phyloP scores from a whole-genome alignment of 1,140 invertebrate species.

The Lineus longissimus region DNA sequence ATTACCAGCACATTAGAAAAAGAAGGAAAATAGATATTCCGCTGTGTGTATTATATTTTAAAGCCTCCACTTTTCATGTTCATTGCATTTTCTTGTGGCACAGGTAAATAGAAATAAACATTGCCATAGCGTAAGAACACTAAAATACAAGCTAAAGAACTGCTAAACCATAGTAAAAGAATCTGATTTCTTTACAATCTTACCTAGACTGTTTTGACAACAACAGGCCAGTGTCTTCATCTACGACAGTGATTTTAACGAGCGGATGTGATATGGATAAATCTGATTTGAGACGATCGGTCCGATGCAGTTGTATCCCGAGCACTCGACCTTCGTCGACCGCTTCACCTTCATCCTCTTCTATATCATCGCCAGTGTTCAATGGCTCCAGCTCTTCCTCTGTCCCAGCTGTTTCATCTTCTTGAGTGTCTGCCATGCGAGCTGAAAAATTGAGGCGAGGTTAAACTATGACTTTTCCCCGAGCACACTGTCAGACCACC shows the following conservation, averaged over 20 bases:
- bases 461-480: no score
- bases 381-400: constrained; percentile 5
- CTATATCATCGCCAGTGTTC: constrained; percentile 6
- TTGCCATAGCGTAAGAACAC: no score
- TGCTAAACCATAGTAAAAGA: neutral
- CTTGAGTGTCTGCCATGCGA: constrained; percentile 4
- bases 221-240: constrained; percentile 48
- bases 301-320: constrained; percentile 45
- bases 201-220: constrained; percentile 50
- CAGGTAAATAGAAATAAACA: no score
- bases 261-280: constrained; percentile 53
- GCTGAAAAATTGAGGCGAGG: no score
- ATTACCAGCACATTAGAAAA: no score
- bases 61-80: no score
- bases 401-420: neutral
- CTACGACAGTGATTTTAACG: constrained; percentile 52
- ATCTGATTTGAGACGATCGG: constrained; percentile 53
- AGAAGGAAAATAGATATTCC: no score
- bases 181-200: neutral
- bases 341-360: constrained; percentile 3
- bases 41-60: no score
- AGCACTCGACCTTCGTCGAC: constrained; percentile 41
- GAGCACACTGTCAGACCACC: no score
- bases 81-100: no score
- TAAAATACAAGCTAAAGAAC: neutral